A percentile compares a stretch with the other conserved stretches of the same genome.
Conservation (phyloP, 37 sponge, comb jelly and placozoan genomes). For the Mnemiopsis leidyi region DNA sequence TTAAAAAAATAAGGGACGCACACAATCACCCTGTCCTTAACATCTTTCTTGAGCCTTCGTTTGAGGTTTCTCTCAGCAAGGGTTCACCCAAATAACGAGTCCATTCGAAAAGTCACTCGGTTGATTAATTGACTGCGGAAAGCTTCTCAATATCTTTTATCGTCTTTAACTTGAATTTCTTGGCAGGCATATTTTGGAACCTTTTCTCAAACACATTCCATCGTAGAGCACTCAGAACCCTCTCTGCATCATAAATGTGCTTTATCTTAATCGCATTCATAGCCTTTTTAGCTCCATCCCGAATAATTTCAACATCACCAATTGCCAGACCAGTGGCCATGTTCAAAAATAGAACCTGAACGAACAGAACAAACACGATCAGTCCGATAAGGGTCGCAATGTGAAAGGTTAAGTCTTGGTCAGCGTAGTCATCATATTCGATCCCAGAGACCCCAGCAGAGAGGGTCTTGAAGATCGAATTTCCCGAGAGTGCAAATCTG, state of each 20-base stretch:
- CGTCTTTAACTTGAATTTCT: conserved; percentile 12
- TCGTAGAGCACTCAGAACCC: neutral
- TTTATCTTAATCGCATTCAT: conserved; percentile 2
- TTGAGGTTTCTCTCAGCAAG: too few relatives aligned
- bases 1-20: too few relatives aligned
- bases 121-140: too few relatives aligned
- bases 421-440: neutral
- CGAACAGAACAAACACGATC: neutral
- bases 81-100: too few relatives aligned
- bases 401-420: neutral
- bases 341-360: conserved; percentile 57
- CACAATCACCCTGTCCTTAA: too few relatives aligned
- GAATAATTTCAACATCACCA: neutral
- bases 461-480: neutral
- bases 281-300: neutral
- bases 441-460: conserved; percentile 31
- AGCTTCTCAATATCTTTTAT: too few relatives aligned
- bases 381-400: neutral
- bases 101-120: too few relatives aligned
- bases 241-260: conserved; percentile 27
- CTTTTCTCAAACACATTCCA: neutral
- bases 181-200: conserved; percentile 28
- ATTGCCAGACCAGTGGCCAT: conserved; percentile 28
- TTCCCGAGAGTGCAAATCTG: neutral
- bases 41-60: too few relatives aligned